A percentile compares a stretch with the other conserved stretches of the same genome.
Evolutionary conservation across 2,797 vertebrate genomes (phyloP).

Genomic region (Sternotherus odoratus): DNA sequence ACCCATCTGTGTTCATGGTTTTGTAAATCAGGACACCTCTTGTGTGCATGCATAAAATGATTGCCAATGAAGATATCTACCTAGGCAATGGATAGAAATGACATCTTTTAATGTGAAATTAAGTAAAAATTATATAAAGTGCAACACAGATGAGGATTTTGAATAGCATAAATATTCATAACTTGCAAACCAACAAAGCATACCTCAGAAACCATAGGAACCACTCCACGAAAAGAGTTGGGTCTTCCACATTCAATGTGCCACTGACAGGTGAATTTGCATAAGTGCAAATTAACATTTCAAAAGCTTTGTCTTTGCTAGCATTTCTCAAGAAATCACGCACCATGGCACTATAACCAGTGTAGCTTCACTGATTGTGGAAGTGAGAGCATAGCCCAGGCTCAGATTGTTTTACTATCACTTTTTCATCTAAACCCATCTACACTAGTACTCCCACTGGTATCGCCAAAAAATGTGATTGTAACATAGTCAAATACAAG

Average conservation of each 20-base stretch:
- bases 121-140: constrained; percentile 75
- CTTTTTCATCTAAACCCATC: not conserved
- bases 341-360: constrained; percentile 2
- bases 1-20: constrained; percentile 65
- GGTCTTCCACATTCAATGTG: constrained; percentile 76
- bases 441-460: rapidly evolving
- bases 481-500: not conserved
- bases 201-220: constrained; percentile 82
- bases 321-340: constrained; percentile 54
- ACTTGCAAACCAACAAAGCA: constrained; percentile 74
- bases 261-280: constrained; percentile 82
- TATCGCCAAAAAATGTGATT: rapidly evolving
- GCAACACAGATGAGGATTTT: constrained; percentile 52
- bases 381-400: not conserved
- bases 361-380: not conserved
- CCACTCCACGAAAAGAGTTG: constrained; percentile 76
- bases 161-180: constrained; percentile 82
- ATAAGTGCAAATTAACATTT: constrained; percentile 83
- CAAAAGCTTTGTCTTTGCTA: constrained; percentile 68
- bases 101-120: constrained; percentile 76
- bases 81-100: constrained; percentile 67
- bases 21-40: constrained; percentile 63
- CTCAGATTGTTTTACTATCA: not conserved
- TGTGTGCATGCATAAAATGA: constrained; percentile 62
- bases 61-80: constrained; percentile 77